Evolutionary conservation across 1,140 invertebrate species (phyloP), one percentile per base, ranked within the genome.

Genomic region (Pogonomyrmex barbatus): DNA sequence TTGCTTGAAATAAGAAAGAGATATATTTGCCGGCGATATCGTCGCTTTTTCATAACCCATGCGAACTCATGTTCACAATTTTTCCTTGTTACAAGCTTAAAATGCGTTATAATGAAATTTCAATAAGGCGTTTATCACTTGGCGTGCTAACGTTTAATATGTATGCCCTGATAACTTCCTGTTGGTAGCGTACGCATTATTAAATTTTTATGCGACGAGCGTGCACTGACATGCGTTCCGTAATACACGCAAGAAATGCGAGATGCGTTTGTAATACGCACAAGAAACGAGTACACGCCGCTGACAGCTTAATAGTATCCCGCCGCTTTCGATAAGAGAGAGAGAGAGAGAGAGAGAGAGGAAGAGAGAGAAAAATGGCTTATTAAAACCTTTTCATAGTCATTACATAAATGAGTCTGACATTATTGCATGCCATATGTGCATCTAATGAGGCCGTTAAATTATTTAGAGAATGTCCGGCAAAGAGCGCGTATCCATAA

Each of bases 371-470:
- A 78, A 39, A 78, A 78, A 78, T 78, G 33, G 33, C 30, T 78
- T 78, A 78, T 78, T 78, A 78, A 73, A 78, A 65, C n/a, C 58
- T 78, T 78, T 65, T 78, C 45, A 42, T 78, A 65, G 39, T 77
- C 73, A 65, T 78, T 78, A 65, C 8, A 52, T 65, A 50, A 78
- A 78, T 78, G 76, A 78, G 60, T 65, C 45, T 33, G 17, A 10
- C 33, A 33, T 50, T 52, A 65, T 78, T 63, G 76, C 76, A 12
- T 30, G 76, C 76, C 60, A 78, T 78, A 78, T 65, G 60, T 52
- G 76, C 76, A 33, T 50, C 60, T 78, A 78, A 78, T 78, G 45
- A 78, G 76, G 60, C 24, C 60, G 60, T 78, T 65, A 65, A 65
- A 65, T 78, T 78, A 78, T 65, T 78, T 65, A 78, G 76, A 78